Conservation (phyloP, 2,797 vertebrate genomes). For the Sarcophilus harrisii region DNA sequence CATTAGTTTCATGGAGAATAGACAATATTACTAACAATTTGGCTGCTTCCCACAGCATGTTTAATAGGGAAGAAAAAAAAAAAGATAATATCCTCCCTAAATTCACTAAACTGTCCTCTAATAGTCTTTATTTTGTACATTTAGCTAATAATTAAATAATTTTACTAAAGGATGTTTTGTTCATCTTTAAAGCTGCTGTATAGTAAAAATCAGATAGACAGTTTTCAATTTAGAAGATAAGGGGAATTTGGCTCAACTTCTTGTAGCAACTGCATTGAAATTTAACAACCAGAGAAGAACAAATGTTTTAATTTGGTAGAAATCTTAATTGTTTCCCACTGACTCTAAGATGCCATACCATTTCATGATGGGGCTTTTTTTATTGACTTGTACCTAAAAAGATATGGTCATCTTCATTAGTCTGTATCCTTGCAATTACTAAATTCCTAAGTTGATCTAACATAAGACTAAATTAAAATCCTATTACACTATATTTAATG, state of each 20-base stretch:
- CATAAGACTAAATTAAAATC: slow-evolving; percentile 14
- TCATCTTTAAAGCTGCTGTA: slow-evolving; percentile 26
- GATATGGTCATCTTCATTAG: slow-evolving; percentile 29
- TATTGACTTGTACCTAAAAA: slow-evolving; percentile 30
- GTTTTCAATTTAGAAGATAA: slow-evolving; percentile 23
- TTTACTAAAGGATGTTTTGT: slow-evolving; percentile 31
- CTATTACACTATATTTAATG: neutral
- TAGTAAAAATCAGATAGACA: slow-evolving; percentile 14
- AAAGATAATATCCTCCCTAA: neutral
- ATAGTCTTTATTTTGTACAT: slow-evolving; percentile 25
- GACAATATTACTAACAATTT: neutral
- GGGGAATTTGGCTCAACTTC: slow-evolving; percentile 10
- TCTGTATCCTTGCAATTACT: neutral
- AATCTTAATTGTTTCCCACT: slow-evolving; percentile 38
- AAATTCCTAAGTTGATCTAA: slow-evolving; percentile 15
- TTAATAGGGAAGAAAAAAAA: neutral
- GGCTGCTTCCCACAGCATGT: slow-evolving; percentile 12
- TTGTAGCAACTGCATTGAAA: slow-evolving; percentile 21
- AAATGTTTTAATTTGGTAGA: slow-evolving; percentile 42
- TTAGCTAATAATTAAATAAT: slow-evolving; percentile 30
- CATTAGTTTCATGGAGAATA: neutral
- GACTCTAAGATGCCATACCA: slow-evolving; percentile 28
- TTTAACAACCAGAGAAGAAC: slow-evolving; percentile 33
- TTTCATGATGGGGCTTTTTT: neutral
- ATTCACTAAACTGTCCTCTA: slow-evolving; percentile 33